Base-by-base conservation (phyloP, 2,113 vertebrate genomes). In the Chaetodon auriga region DNA sequence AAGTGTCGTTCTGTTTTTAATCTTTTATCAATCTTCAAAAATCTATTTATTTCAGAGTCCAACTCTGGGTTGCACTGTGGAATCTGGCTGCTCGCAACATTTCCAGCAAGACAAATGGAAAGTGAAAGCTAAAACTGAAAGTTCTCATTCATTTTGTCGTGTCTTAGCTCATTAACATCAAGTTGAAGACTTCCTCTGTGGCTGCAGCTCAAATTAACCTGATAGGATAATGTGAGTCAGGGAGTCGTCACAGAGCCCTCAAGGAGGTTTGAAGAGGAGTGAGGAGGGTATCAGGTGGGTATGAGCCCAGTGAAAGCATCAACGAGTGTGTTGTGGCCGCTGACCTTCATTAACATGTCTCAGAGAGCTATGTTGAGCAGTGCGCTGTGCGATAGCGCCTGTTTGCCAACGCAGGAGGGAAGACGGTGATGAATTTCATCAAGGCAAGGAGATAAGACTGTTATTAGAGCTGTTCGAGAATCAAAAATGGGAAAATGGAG, bases 281-380 rank as follows among this genome's bases (percentile, higher is more conserved):
- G 68, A 68, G 71, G 79, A 75, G 61, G 78, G 83, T 86, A 75
- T 78, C 83, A 45, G 89, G 71, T 71, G 72, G 63, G 74, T 57
- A 51, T 66, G 48, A 68, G 73, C 78, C 46, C 87, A 36, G 65
- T 84, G 82, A 75, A 90, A 64, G 82, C 45, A 55, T 62, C 66
- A 49, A 51, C 7, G 30, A 84, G 75, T 74, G 65, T 53, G 30
- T 35, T 78, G 76, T 68, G 85, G 71, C 89, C 54, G 3, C 69
- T 90, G 90, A 93, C 92, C 92, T 95, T 94, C 90, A 94, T 94
- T 93, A 94, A 84, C 35, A 9, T n/a, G 78, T 76, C 78, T 87
- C 86, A 60, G 80, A 7, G 35, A 87, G 84, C 74, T 51, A 70
- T 68, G 68, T 75, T 54, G 75, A 80, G 72, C 49, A 55, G 79